Evolutionary conservation across 1,140 invertebrate species (phyloP).

Genomic region (Lethrus apterus): DNA sequence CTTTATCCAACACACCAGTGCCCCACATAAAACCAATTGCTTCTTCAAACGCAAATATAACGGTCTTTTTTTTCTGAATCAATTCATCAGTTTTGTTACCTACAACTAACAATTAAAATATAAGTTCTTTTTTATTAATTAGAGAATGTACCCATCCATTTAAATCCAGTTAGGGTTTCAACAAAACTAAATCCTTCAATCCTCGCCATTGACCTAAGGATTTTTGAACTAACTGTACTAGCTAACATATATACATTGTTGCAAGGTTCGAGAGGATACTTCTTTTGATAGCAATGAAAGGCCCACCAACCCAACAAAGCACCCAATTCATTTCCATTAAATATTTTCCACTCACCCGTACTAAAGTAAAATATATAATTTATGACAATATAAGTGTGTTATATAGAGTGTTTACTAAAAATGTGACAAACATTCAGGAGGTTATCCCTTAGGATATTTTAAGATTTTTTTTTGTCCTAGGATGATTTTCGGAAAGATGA

Average conservation of each 20-base stretch:
- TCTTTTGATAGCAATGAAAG: constrained; percentile 52
- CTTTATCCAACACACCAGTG: constrained; percentile 83
- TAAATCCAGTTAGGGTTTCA: constrained; percentile 98
- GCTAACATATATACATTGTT: constrained; percentile 72
- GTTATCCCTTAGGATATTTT: no score
- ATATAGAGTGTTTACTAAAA: constrained; percentile 22
- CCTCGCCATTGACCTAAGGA: constrained; percentile 76
- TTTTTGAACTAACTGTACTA: constrained; percentile 96
- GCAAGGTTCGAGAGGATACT: constrained; percentile 43
- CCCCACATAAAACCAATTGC: constrained; percentile 78
- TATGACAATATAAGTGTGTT: no score
- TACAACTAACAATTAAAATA: no score
- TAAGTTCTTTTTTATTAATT: no score
- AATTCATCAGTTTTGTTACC: constrained; percentile 74
- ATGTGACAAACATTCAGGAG: neutral
- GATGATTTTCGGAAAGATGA: no score
- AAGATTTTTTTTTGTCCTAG: no score
- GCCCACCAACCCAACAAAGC: constrained; percentile 94
- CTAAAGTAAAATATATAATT: no score
- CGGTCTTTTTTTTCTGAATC: constrained; percentile 56
- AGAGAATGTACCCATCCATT: constrained; percentile 99
- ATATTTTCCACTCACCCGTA: constrained; percentile 80
- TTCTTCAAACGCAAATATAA: constrained; percentile 72
- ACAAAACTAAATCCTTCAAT: constrained; percentile 78
- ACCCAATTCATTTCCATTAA: constrained; percentile 94